Evolutionary conservation across 2,113 vertebrate genomes (phyloP).

Genomic region (human): GRCh38 chr2:104036001-104036500

Average conservation of each 20-base stretch:
- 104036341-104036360: neutral
- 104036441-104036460: neutral
- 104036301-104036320: neutral
- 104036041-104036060: neutral
- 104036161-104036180: conserved; percentile 59
- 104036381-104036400: neutral
- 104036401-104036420: neutral
- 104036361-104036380: neutral
- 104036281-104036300: neutral
- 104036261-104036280: neutral
- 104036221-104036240: conserved; percentile 47
- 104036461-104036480: neutral
- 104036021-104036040: no score
- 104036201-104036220: conserved; percentile 4
- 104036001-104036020: no score
- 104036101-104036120: conserved; percentile 45
- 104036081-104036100: neutral
- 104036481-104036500: neutral
- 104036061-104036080: neutral
- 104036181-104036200: conserved; percentile 60
- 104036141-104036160: conserved; percentile 43
- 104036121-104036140: conserved; percentile 50
- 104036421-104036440: neutral
- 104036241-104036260: conserved; percentile 28
- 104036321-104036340: neutral